Conservation (phyloP, 2,888 invertebrate species). For the Vesta saturnalis region DNA sequence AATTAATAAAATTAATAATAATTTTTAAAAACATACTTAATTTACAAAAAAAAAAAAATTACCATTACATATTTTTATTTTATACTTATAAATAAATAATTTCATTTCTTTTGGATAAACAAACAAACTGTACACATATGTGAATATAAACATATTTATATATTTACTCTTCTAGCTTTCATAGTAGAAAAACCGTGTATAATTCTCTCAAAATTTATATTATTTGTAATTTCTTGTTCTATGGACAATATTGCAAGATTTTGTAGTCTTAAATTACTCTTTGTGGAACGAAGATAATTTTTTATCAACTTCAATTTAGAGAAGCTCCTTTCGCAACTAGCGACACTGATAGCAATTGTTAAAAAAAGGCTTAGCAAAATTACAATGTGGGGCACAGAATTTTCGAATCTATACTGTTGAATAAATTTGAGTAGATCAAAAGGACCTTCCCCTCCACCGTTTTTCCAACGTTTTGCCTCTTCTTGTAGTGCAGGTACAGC, state of each 20-base stretch:
- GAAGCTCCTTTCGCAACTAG: not conserved
- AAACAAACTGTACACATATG: conserved; percentile 3
- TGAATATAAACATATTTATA: conserved; percentile 2
- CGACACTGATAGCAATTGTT: conserved; percentile 21
- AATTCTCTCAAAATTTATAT: conserved; percentile 21
- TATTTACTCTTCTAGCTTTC: conserved; percentile 6
- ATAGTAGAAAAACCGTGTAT: conserved; percentile 6
- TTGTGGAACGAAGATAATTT: conserved; percentile 16
- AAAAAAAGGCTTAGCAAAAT: conserved; percentile 25
- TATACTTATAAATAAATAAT: conserved; percentile 17
- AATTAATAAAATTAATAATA: too few relatives aligned
- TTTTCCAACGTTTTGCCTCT: conserved; percentile 18
- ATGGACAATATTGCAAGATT: conserved; percentile 20
- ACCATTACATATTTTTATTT: conserved; percentile 6
- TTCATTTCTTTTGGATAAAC: conserved; percentile 13
- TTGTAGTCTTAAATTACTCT: conserved; percentile 20
- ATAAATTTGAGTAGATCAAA: conserved; percentile 25
- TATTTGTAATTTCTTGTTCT: conserved; percentile 23
- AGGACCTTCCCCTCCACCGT: conserved; percentile 8
- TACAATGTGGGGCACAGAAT: conserved; percentile 23
- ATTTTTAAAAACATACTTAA: too few relatives aligned
- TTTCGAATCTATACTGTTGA: conserved; percentile 26
- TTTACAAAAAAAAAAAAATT: not conserved
- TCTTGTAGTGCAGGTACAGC: not conserved
- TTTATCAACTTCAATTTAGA: conserved; percentile 20